Conservation (phyloP, 2,113 vertebrate species). For the Crotalus tigris region DNA sequence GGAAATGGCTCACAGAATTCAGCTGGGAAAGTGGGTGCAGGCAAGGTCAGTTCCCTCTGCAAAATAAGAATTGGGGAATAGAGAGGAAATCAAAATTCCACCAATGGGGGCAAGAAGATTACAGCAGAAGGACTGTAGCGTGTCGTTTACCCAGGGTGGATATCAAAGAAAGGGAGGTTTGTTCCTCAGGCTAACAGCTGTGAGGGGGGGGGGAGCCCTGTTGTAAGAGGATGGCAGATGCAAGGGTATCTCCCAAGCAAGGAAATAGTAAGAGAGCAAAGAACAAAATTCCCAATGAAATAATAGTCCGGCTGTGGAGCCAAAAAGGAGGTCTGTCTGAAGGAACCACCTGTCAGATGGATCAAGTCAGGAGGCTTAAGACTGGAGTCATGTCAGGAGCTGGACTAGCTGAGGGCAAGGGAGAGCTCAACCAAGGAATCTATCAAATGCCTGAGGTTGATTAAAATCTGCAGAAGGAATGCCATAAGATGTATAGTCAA, state of each 20-base stretch:
- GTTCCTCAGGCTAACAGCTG: conserved; percentile 32
- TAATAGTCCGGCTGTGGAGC: conserved; percentile 4
- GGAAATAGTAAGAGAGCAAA: neutral
- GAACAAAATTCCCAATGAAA: conserved; percentile 13
- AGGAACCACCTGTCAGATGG: conserved; percentile 15
- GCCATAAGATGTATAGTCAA: neutral
- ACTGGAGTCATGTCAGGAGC: neutral
- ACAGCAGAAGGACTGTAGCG: conserved; percentile 15
- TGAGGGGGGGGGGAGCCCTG: neutral
- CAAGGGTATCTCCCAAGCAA: conserved; percentile 15
- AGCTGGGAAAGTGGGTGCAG: conserved; percentile 31
- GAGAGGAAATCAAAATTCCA: conserved; percentile 27
- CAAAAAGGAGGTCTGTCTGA: conserved; percentile 27
- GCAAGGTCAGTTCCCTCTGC: conserved; percentile 7
- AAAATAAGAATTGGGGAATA: conserved; percentile 1
- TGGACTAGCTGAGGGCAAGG: neutral
- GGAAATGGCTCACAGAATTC: conserved; percentile 20
- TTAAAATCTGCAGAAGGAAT: neutral
- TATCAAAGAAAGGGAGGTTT: conserved; percentile 28
- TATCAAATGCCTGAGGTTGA: neutral
- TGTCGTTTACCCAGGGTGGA: neutral
- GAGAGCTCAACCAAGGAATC: neutral
- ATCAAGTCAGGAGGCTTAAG: conserved; percentile 19
- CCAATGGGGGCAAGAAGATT: conserved; percentile 2
- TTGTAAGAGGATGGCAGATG: conserved; percentile 24